Evolutionary conservation across 2,797 vertebrate species (phyloP), one percentile per base, ranked within the genome.

Genomic region (Sebastes kiyomatsui): DNA sequence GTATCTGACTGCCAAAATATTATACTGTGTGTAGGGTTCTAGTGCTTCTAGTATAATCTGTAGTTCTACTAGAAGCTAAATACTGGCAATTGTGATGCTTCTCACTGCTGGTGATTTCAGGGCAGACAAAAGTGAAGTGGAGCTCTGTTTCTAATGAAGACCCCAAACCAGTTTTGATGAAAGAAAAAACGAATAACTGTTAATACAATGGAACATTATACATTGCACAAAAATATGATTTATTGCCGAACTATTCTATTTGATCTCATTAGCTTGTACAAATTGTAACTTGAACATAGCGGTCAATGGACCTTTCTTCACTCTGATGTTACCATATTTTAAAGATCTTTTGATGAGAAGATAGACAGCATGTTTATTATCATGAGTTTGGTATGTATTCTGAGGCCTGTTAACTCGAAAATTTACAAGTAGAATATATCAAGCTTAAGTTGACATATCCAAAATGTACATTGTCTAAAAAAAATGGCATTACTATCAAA

Each of bases 1-100:
- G 74, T 66, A 30, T 25, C 22, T 46, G 4, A 52, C 20, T 74
- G 55, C 5, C 9, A 54, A 3, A 16, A 61, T 72, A 13, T 28
- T 60, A 27, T 70, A 42, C 35, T 23, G 1, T 61, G 55, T 14
- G 35, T 49, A 61, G 27, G 2, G 1, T 49, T 61, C 9, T 49
- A 12, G 4, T 23, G 38, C n/a, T 52, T 72, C n/a, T 10, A 25
- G 42, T 73, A 13, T 62, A 73, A 52, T 49, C 12, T 66, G 46
- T 74, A 66, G 65, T 80, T 55, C 28, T 59, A 65, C 42, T 25
- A 61, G 61, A 12, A 20, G 52, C 42, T 61, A 30, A 72, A 67
- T 54, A 30, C 52, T 61, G 56, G 38, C 60, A 68, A 56, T 60
- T 78, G 14, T 72, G 23, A 77, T 81, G 33, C 18, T 74, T 30